These are phyloP conservation scores for Peromyscus maniculatus DNA, from an alignment of 2,113 vertebrate species.

Conservation along the genomic window DNA sequence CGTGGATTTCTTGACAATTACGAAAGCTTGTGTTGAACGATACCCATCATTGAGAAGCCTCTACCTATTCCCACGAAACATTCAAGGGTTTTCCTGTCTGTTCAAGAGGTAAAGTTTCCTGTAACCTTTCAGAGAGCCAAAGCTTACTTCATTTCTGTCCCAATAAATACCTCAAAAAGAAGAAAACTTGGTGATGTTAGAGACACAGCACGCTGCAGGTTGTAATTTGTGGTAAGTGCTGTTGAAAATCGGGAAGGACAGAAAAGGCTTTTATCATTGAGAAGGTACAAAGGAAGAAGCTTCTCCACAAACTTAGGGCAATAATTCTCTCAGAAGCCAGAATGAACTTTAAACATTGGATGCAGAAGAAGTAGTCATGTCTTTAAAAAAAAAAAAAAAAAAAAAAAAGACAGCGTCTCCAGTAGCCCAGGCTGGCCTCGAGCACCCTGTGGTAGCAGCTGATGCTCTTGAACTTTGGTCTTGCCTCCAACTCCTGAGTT, in stretches of 20 bases:
- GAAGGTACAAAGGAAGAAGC: slow-evolving; percentile 69
- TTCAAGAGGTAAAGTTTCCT: not conserved
- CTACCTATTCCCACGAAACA: not conserved
- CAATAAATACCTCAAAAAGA: not conserved
- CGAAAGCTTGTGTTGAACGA: not conserved
- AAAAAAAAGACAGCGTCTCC: not conserved
- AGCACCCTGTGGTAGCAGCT: not conserved
- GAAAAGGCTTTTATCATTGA: slow-evolving; percentile 64
- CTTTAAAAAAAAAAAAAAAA: no score
- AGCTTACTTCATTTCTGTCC: not conserved
- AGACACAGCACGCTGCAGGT: slow-evolving; percentile 48
- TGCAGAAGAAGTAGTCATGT: slow-evolving; percentile 80
- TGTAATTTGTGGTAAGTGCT: not conserved
- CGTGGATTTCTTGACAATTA: not conserved
- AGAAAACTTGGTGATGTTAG: not conserved
- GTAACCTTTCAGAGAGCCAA: not conserved
- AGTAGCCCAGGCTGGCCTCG: not conserved
- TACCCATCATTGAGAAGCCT: not conserved
- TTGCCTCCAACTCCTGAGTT: not conserved
- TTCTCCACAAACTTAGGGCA: slow-evolving; percentile 78
- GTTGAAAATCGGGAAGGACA: slow-evolving; percentile 60
- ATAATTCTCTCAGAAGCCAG: slow-evolving; percentile 82
- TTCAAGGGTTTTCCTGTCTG: not conserved
- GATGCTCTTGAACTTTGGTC: not conserved
- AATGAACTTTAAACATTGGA: slow-evolving; percentile 84